A percentile compares a stretch with the other conserved stretches of the same genome.
phyloP scores from a whole-genome alignment of 2,797 vertebrate genomes.

The Galaxias olidus region DNA sequence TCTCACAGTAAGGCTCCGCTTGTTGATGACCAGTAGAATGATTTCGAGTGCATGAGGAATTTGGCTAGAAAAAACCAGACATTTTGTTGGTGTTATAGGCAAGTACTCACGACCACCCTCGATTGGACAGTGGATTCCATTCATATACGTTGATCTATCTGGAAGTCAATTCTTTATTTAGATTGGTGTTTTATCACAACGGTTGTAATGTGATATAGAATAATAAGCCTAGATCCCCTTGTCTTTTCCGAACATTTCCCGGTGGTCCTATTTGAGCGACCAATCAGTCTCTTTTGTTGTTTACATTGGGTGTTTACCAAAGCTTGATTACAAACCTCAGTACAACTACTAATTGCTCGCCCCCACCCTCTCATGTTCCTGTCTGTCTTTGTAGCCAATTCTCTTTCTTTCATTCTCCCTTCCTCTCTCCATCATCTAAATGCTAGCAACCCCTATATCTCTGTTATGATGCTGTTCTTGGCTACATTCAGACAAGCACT shows the following conservation, averaged over 20 bases:
- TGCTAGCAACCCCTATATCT: too few relatives aligned
- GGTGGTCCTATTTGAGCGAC: slow-evolving; percentile 8
- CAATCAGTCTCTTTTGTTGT: slow-evolving; percentile 26
- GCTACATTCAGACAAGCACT: slow-evolving; percentile 39
- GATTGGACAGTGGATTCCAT: too few relatives aligned
- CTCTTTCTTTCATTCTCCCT: too few relatives aligned
- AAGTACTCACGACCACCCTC: too few relatives aligned
- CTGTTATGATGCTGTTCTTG: slow-evolving; percentile 27
- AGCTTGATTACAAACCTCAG: slow-evolving; percentile 47
- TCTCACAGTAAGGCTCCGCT: not conserved
- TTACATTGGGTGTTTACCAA: slow-evolving; percentile 36
- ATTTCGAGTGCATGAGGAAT: too few relatives aligned
- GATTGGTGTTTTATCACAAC: not conserved
- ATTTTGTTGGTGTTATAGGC: too few relatives aligned
- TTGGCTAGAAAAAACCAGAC: too few relatives aligned
- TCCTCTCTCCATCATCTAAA: not conserved
- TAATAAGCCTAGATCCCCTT: not conserved
- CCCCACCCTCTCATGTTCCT: slow-evolving; percentile 25
- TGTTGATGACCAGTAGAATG: too few relatives aligned
- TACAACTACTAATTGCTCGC: slow-evolving; percentile 34
- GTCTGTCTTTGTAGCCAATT: not conserved
- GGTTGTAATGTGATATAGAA: not conserved
- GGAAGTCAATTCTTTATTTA: not conserved
- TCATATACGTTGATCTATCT: not conserved
- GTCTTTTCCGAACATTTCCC: not conserved